phyloP scores from a whole-genome alignment of 1,140 invertebrate species.

The Zophobas atratus region DNA sequence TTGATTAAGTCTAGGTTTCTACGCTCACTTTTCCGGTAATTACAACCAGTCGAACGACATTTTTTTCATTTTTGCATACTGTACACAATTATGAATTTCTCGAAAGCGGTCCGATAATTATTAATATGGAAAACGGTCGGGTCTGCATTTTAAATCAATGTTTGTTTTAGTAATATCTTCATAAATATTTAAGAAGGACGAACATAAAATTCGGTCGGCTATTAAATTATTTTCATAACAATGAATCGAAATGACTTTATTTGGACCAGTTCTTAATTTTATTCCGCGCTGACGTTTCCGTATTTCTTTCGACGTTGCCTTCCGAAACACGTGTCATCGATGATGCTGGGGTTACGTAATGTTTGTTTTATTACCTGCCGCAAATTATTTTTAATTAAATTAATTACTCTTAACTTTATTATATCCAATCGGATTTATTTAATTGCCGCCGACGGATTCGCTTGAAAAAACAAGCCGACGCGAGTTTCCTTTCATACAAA shows the following conservation, averaged over 20 bases:
- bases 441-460: too few relatives aligned
- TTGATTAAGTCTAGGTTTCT: conserved; percentile 40
- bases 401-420: too few relatives aligned
- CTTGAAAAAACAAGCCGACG: too few relatives aligned
- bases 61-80: conserved; percentile 41
- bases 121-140: conserved; percentile 27
- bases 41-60: conserved; percentile 32
- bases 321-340: background rate
- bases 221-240: conserved; percentile 40
- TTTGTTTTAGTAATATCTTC: conserved; percentile 49
- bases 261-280: conserved; percentile 26
- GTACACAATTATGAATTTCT: conserved; percentile 38
- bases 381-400: too few relatives aligned
- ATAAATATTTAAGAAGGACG: conserved; percentile 47
- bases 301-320: background rate
- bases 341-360: too few relatives aligned
- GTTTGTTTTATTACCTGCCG: too few relatives aligned
- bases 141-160: conserved; percentile 42
- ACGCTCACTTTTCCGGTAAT: conserved; percentile 46
- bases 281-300: background rate
- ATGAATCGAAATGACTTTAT: conserved; percentile 27
- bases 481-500: too few relatives aligned
- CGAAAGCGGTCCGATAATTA: conserved; percentile 35
- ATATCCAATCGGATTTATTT: too few relatives aligned
- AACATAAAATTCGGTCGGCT: conserved; percentile 37